A percentile compares a stretch with the other conserved stretches of the same genome.
These are phyloP conservation scores for Sciurus niger DNA, from an alignment of 2,113 vertebrate genomes.

Conservation along the genomic window DNA sequence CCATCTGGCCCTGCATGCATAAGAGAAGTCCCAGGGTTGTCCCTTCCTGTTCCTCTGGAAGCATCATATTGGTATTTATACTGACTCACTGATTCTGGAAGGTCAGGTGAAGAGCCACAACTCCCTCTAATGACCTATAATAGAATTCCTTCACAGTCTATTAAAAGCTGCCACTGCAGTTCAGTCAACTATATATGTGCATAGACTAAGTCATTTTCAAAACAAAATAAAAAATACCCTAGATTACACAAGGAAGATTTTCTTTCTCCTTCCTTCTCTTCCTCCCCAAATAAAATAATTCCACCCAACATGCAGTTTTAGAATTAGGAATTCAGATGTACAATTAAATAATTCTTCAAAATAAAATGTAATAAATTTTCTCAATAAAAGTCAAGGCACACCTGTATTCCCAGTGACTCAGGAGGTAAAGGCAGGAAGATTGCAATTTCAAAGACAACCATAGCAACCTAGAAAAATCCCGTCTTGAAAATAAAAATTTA, in stretches of 20 bases:
- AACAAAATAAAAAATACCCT: not conserved
- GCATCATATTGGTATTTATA: conserved; percentile 3
- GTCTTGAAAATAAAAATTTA: not conserved
- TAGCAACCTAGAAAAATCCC: too few species aligned
- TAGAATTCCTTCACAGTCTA: not conserved
- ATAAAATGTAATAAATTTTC: not conserved
- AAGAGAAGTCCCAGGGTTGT: not conserved
- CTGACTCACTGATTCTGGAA: conserved; percentile 29
- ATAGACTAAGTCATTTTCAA: not conserved
- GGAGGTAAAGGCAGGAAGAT: not conserved
- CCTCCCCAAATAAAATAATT: conserved; percentile 11
- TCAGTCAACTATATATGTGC: not conserved
- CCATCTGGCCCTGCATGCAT: not conserved
- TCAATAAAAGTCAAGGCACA: not conserved
- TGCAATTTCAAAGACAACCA: not conserved
- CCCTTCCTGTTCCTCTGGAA: not conserved
- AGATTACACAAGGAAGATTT: not conserved
- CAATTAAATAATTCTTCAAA: not conserved
- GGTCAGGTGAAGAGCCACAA: not conserved
- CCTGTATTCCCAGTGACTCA: not conserved
- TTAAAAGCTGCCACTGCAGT: not conserved
- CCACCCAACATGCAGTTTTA: not conserved
- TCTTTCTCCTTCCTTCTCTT: not conserved
- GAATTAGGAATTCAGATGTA: not conserved
- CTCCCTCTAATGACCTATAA: conserved; percentile 1